These are phyloP conservation scores for Belgica antarctica DNA, from an alignment of 2,888 invertebrate genomes.

Conservation along the genomic window DNA sequence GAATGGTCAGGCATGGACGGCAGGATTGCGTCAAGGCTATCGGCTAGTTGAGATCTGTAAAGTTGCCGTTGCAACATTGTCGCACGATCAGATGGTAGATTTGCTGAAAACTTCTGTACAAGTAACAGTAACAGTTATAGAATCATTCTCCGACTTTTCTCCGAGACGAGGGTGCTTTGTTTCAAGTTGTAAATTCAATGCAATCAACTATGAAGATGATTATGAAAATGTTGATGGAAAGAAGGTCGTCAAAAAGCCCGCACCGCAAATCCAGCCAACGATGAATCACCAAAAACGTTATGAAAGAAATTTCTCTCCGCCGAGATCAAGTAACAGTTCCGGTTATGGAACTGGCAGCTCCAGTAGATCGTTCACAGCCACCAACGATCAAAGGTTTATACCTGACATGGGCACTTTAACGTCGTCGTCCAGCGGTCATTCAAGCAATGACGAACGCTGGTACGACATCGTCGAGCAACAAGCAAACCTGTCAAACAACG, in stretches of 20 bases:
- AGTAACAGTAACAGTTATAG: constrained; percentile 79
- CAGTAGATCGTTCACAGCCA: constrained; percentile 54
- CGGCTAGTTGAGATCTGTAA: constrained; percentile 89
- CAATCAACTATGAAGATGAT: constrained; percentile 63
- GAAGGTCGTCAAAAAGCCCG: constrained; percentile 46
- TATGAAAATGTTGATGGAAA: constrained; percentile 66
- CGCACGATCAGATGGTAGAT: constrained; percentile 91
- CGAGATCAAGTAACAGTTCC: constrained; percentile 77
- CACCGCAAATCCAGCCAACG: constrained; percentile 54
- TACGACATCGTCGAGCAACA: constrained; percentile 58
- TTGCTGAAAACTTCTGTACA: constrained; percentile 83
- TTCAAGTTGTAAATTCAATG: constrained; percentile 64
- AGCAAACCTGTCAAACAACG: too few relatives aligned
- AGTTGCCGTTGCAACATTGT: constrained; percentile 82
- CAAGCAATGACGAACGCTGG: constrained; percentile 65
- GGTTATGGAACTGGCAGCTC: constrained; percentile 76
- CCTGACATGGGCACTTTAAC: constrained; percentile 59
- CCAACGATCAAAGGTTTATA: constrained; percentile 46
- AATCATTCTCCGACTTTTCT: constrained; percentile 66
- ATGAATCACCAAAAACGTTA: constrained; percentile 58
- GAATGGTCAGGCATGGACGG: constrained; percentile 59
- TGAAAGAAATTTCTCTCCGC: constrained; percentile 73
- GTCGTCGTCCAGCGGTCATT: constrained; percentile 64
- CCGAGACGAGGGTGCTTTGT: constrained; percentile 67
- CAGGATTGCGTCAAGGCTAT: constrained; percentile 86